These are phyloP conservation scores for Anoplolepis gracilipes DNA, from an alignment of 1,140 invertebrate genomes.

Conservation along the genomic window DNA sequence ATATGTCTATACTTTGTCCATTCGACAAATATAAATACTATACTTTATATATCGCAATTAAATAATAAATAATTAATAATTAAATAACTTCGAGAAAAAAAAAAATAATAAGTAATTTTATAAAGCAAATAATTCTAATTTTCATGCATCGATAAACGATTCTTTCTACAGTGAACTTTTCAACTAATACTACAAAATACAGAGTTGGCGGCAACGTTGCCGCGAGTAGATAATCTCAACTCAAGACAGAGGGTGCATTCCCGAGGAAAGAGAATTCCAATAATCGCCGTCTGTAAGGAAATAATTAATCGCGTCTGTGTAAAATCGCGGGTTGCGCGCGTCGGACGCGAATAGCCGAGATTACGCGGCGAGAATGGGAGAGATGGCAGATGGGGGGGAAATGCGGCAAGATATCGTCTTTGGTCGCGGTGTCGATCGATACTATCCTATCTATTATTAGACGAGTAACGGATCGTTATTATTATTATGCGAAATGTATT, in stretches of 20 bases:
- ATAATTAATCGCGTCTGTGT: constrained; percentile 56
- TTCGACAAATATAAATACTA: neutral
- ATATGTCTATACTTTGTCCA: neutral
- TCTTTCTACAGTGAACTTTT: neutral
- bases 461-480: constrained; percentile 54
- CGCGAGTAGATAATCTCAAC: neutral
- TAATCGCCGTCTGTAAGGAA: constrained; percentile 42
- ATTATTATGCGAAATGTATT: constrained; percentile 65
- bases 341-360: constrained; percentile 39
- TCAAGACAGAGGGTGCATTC: neutral
- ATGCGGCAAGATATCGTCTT: constrained; percentile 50
- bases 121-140: neutral
- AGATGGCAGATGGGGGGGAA: neutral
- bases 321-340: constrained; percentile 27
- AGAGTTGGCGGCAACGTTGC: neutral
- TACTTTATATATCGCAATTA: neutral
- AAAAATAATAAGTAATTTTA: neutral
- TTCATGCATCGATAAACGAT: no score
- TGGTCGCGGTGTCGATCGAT: constrained; percentile 64
- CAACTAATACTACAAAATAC: neutral
- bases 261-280: constrained; percentile 40
- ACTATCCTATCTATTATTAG: constrained; percentile 67
- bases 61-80: neutral
- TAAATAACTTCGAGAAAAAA: neutral
- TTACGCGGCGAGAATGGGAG: neutral